Evolutionary conservation across 2,888 invertebrate species (phyloP).

Genomic region (Tipula vernalis): DNA sequence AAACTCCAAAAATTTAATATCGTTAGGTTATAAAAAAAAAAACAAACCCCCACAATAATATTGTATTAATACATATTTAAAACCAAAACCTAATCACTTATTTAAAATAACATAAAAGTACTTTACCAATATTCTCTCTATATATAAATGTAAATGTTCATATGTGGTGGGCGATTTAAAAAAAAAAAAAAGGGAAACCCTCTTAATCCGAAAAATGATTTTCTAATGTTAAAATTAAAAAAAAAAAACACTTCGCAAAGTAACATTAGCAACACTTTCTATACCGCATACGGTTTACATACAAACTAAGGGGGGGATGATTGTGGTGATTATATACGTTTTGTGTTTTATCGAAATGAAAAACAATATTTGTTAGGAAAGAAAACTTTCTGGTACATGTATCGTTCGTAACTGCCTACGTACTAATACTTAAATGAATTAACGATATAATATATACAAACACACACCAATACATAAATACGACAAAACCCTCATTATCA

Average conservation of each 20-base stretch:
- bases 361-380: neutral
- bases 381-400: neutral
- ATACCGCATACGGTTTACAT: neutral
- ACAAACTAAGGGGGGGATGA: neutral
- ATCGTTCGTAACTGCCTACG: neutral
- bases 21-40: neutral
- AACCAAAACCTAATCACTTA: neutral
- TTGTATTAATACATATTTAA: neutral
- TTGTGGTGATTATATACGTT: neutral
- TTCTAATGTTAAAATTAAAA: neutral
- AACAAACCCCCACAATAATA: neutral
- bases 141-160: neutral
- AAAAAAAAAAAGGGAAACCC: neutral
- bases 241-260: neutral
- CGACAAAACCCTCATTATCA: neutral
- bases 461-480: neutral
- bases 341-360: neutral
- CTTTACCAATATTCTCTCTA: neutral
- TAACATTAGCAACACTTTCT: neutral
- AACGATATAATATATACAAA: neutral
- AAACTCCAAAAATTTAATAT: neutral
- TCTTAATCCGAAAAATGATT: neutral
- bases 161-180: neutral
- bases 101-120: neutral
- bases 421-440: neutral